Base-by-base conservation (phyloP, 2,888 invertebrate genomes). In the Chymomyza fuscimana region DNA sequence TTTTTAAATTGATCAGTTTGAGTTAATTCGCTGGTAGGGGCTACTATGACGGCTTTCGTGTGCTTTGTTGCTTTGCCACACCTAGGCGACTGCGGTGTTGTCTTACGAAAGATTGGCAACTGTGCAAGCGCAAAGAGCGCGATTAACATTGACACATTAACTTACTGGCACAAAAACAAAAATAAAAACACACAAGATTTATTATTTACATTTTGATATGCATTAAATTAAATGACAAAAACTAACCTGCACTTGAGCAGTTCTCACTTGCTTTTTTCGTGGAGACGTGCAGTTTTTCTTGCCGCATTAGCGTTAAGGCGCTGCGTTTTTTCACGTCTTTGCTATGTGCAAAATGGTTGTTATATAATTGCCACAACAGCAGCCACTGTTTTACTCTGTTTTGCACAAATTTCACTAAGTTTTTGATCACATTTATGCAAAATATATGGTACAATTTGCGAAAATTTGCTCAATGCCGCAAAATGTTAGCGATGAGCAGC, bases 81-180 rank as follows among this genome's bases (percentile, higher is more conserved):
- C 88, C 89, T 88, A 78, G 84, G 67, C 32, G 67, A 50, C 60
- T 59, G 65, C 76, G 72, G 74, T 71, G 82, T 4, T 54, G 54
- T 67, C 76, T 84, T 77, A 74, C 76, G 82, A 82, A 78, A 78
- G 70, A 82, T 77, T 81, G 76, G 76, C 80, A 90, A 79, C 70
- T 90, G 73, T 76, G 89, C 81, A 65, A 88, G 79, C 80, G 88
- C 81, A 72, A 86, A 80, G 56, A 90, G 81, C 78, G 89, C 87
- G 80, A 89, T 86, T 86, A 90, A 86, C 90, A 90, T 90, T 89
- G 88, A 90, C 89, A 81, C 72, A 77, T 76, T 59, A 54, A 76
- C 82, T 78, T 69, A 79, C 78, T 85, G 36, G 32, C 32, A 32
- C 7, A 32, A 25, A 25, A 25, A 69, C 67, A 70, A 70, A 73